These are phyloP conservation scores for Nemurella pictetii DNA, from an alignment of 2,888 invertebrate species.

Conservation along the genomic window DNA sequence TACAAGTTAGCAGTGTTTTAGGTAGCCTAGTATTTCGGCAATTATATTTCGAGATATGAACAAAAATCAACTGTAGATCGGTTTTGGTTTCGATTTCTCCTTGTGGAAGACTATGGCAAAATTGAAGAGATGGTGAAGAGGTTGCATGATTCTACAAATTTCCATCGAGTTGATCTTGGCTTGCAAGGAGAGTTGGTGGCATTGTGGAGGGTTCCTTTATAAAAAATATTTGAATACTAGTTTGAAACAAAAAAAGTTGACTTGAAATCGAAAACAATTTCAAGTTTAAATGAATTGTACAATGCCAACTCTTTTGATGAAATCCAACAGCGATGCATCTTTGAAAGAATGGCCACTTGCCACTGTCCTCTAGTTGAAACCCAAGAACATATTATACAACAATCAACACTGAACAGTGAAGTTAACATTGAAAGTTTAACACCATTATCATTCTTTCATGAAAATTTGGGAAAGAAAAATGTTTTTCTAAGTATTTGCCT, in stretches of 20 bases:
- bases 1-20: slow-evolving; percentile 22
- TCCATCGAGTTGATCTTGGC: neutral
- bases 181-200: neutral
- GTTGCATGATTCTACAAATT: neutral
- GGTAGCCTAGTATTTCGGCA: slow-evolving; percentile 8
- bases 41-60: neutral
- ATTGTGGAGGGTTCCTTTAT: neutral
- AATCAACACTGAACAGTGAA: slow-evolving; percentile 11
- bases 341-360: neutral
- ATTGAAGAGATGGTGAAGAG: neutral
- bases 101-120: slow-evolving; percentile 24
- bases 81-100: slow-evolving; percentile 1
- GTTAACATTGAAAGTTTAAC: neutral
- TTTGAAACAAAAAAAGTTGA: slow-evolving; percentile 19
- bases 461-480: neutral
- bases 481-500: neutral
- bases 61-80: neutral
- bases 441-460: neutral
- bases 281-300: neutral
- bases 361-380: neutral
- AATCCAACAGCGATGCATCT: neutral
- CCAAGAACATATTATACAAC: neutral
- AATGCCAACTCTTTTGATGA: neutral
- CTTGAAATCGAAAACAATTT: neutral
- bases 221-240: slow-evolving; percentile 21